These are phyloP conservation scores for Oryzaephilus surinamensis DNA, from an alignment of 1,140 invertebrate genomes.

Conservation along the genomic window DNA sequence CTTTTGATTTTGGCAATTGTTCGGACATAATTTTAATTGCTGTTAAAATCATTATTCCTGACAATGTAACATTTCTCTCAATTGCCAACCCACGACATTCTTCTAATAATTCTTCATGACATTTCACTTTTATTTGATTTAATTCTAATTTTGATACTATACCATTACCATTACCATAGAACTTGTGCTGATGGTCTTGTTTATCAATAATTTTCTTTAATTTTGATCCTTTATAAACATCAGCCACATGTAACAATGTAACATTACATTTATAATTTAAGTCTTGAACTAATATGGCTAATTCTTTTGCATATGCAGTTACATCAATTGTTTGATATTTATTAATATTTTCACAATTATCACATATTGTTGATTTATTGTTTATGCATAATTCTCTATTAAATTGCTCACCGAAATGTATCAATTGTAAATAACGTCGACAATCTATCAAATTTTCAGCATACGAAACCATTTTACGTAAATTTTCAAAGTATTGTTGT, in stretches of 20 bases:
- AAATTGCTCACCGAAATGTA: conserved; percentile 91
- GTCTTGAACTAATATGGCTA: too few relatives aligned
- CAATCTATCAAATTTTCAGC: conserved; percentile 88
- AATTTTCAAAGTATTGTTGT: too few relatives aligned
- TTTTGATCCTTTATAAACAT: too few relatives aligned
- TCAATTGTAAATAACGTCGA: too few relatives aligned
- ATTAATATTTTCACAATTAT: too few relatives aligned
- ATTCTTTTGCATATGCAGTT: too few relatives aligned
- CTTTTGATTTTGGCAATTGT: conserved; percentile 58
- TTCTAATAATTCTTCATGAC: conserved; percentile 50
- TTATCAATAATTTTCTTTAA: conserved; percentile 52
- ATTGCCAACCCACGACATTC: conserved; percentile 46
- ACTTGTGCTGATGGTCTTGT: conserved; percentile 48
- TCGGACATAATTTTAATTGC: conserved; percentile 69
- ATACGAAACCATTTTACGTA: conserved; percentile 82
- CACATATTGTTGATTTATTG: conserved; percentile 52
- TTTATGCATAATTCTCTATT: conserved; percentile 49
- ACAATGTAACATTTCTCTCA: conserved; percentile 43
- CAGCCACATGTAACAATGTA: conserved; percentile 69
- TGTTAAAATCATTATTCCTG: conserved; percentile 49
- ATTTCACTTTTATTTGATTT: conserved; percentile 37
- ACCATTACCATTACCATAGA: conserved; percentile 52
- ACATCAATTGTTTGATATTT: too few relatives aligned
- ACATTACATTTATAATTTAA: too few relatives aligned
- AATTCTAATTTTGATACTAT: conserved; percentile 38